Percentiles rank a stretch among this genome's conserved stretches.
Evolutionary conservation across 2,797 vertebrate genomes (phyloP).

Genomic region (Masticophis lateralis): DNA sequence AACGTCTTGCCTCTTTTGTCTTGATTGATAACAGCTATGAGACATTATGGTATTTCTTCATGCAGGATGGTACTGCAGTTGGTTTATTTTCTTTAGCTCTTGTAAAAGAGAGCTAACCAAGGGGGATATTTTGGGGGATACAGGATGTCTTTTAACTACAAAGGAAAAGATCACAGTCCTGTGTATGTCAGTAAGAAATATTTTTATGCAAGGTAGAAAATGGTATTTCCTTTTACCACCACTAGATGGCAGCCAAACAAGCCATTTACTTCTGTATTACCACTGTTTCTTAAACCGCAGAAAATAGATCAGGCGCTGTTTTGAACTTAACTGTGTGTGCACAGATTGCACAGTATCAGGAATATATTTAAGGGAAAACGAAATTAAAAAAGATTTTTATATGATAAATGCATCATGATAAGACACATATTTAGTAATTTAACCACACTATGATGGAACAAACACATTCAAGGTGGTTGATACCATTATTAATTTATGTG

Average conservation of each 20-base stretch:
- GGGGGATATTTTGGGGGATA: not conserved
- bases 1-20: not conserved
- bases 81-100: not conserved
- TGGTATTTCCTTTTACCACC: not conserved
- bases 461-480: not conserved
- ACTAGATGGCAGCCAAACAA: slow-evolving; percentile 18
- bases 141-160: not conserved
- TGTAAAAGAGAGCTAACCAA: not conserved
- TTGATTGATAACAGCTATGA: not conserved
- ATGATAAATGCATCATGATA: not conserved
- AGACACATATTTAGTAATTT: not conserved
- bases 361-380: not conserved
- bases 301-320: not conserved
- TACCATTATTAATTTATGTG: not conserved
- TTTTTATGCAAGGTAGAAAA: not conserved
- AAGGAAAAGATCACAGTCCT: not conserved
- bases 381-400: not conserved
- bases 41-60: not conserved
- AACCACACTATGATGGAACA: not conserved
- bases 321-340: not conserved
- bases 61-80: not conserved
- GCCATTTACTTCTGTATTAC: not conserved
- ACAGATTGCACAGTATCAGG: not conserved
- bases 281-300: not conserved
- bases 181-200: not conserved